Percentiles rank a stretch among this genome's conserved stretches.
phyloP scores from a whole-genome alignment of 2,797 vertebrate species.

The Notolabrus celidotus region DNA sequence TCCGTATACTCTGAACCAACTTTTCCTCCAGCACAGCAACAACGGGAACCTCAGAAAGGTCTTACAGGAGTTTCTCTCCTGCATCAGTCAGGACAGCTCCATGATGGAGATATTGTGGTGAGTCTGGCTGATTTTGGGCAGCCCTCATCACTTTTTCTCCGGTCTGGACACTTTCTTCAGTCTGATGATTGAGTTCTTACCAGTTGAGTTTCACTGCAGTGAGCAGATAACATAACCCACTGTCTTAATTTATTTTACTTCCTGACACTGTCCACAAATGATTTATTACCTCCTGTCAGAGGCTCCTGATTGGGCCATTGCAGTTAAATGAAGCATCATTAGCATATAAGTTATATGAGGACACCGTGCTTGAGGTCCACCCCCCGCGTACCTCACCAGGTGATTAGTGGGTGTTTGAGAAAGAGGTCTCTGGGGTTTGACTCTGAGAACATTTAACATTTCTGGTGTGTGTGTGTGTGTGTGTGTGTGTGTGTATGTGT shows the following conservation, averaged over 20 bases:
- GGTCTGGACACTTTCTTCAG: not conserved
- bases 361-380: constrained; percentile 31
- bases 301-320: constrained; percentile 61
- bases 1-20: constrained; percentile 33
- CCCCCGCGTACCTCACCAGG: not conserved
- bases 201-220: constrained; percentile 57
- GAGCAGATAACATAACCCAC: constrained; percentile 59
- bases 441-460: constrained; percentile 25
- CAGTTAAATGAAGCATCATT: constrained; percentile 73
- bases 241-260: constrained; percentile 75
- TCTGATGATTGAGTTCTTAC: constrained; percentile 42
- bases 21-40: constrained; percentile 47
- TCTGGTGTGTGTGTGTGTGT: not conserved
- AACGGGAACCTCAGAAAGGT: constrained; percentile 12
- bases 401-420: constrained; percentile 17
- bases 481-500: not conserved
- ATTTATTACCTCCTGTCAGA: constrained; percentile 76
- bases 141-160: constrained; percentile 10
- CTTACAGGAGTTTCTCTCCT: constrained; percentile 21
- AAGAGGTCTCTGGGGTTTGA: constrained; percentile 18
- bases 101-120: constrained; percentile 16
- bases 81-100: constrained; percentile 18
- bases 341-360: constrained; percentile 65
- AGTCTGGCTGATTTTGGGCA: constrained; percentile 15
- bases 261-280: constrained; percentile 71